A percentile compares a stretch with the other conserved stretches of the same genome.
These are phyloP conservation scores for Sebastes paucispinis DNA, from an alignment of 2,797 vertebrate species.

Conservation along the genomic window DNA sequence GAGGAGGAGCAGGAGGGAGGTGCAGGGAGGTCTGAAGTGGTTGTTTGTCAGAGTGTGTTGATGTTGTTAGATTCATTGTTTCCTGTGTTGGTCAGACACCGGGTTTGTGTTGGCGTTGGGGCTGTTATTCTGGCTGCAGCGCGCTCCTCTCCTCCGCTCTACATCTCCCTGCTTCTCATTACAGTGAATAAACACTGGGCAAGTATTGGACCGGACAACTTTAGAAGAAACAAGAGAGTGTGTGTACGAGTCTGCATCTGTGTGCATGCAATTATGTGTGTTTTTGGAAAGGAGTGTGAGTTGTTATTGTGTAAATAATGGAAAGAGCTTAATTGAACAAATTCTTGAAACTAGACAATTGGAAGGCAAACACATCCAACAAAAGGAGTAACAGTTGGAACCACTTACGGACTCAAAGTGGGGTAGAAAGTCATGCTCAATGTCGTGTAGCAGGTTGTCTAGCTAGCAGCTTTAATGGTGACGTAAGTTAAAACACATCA, in stretches of 20 bases:
- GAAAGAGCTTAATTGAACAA: conserved; percentile 48
- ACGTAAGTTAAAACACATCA: conserved; percentile 23
- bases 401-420: conserved; percentile 18
- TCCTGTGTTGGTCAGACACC: conserved; percentile 79
- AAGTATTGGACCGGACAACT: conserved; percentile 63
- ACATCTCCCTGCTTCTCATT: conserved; percentile 79
- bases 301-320: conserved; percentile 46
- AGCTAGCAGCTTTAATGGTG: neutral
- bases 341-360: conserved; percentile 44
- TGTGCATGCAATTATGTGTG: conserved; percentile 26
- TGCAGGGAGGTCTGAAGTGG: conserved; percentile 66
- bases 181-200: conserved; percentile 73
- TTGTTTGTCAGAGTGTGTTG: conserved; percentile 82
- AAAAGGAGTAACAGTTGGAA: conserved; percentile 42
- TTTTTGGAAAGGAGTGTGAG: conserved; percentile 14
- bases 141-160: conserved; percentile 48
- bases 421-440: conserved; percentile 19
- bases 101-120: conserved; percentile 81
- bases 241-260: neutral
- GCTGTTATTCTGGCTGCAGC: conserved; percentile 78
- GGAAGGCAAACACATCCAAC: conserved; percentile 21
- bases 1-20: conserved; percentile 48
- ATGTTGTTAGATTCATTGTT: conserved; percentile 84
- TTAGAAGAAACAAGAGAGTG: conserved; percentile 35
- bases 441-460: conserved; percentile 23